These are phyloP conservation scores for Steromphala cineraria DNA, from an alignment of 2,888 invertebrate species.

Conservation along the genomic window DNA sequence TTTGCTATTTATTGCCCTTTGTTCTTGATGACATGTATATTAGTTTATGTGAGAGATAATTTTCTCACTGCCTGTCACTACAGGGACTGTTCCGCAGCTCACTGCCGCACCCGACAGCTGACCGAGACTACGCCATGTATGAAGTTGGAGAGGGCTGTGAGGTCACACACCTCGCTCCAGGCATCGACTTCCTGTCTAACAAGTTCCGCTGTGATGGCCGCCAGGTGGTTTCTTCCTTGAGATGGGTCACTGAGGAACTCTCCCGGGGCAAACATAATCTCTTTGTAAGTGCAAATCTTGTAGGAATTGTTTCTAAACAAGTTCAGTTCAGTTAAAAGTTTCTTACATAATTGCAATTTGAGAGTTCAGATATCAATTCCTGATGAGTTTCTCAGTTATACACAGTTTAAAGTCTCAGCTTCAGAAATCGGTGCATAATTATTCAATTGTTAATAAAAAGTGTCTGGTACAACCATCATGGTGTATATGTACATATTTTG, in stretches of 20 bases:
- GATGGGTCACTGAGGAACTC: slow-evolving; percentile 73
- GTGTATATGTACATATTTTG: neutral
- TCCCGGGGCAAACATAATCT: slow-evolving; percentile 70
- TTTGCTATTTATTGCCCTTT: too few species aligned
- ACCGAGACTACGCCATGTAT: slow-evolving; percentile 74
- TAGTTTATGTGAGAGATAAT: neutral
- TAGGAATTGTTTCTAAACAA: neutral
- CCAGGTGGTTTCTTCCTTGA: slow-evolving; percentile 67
- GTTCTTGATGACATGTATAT: neutral
- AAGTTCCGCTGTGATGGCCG: slow-evolving; percentile 72
- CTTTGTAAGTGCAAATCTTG: slow-evolving; percentile 63
- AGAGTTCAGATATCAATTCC: too few species aligned
- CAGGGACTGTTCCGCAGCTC: slow-evolving; percentile 73
- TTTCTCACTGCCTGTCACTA: slow-evolving; percentile 6
- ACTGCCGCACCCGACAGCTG: slow-evolving; percentile 73
- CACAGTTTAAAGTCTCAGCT: too few species aligned
- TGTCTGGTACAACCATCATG: neutral
- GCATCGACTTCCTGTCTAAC: slow-evolving; percentile 72
- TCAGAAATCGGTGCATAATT: too few species aligned
- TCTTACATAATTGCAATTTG: too few species aligned
- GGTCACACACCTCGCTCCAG: slow-evolving; percentile 71
- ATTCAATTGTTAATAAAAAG: too few species aligned
- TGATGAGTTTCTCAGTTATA: too few species aligned
- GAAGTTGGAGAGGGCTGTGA: slow-evolving; percentile 73
- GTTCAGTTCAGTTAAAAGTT: too few species aligned